Percentiles rank a stretch among this genome's conserved stretches.
phyloP scores from a whole-genome alignment of 2,888 invertebrate species.

The Mimumesa dahlbomi region DNA sequence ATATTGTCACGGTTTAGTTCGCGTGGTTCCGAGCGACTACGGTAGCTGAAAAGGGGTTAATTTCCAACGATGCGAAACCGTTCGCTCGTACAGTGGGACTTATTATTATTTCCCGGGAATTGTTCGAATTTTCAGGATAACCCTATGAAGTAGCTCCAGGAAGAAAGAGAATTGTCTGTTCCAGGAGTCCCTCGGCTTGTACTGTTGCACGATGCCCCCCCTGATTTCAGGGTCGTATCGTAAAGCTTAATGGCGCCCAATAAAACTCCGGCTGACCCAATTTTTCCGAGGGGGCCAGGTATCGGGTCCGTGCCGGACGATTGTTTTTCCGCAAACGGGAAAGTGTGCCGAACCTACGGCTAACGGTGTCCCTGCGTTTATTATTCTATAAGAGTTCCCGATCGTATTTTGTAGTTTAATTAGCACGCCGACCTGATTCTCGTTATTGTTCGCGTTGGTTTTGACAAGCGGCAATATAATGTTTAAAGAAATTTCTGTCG shows the following conservation, averaged over 20 bases:
- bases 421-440: too few species aligned
- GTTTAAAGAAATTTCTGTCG: too few species aligned
- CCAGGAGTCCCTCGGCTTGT: background rate
- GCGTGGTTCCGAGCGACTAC: background rate
- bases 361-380: constrained; percentile 18
- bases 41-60: constrained; percentile 24
- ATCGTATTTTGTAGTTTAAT: background rate
- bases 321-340: constrained; percentile 45
- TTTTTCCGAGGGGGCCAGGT: constrained; percentile 64
- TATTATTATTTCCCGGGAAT: constrained; percentile 20
- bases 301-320: constrained; percentile 27
- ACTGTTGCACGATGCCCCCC: background rate
- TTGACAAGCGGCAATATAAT: too few species aligned
- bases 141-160: constrained; percentile 8
- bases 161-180: constrained; percentile 7
- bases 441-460: too few species aligned
- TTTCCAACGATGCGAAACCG: constrained; percentile 1
- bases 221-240: constrained; percentile 42
- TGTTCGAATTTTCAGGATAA: constrained; percentile 9
- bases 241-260: constrained; percentile 64
- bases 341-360: constrained; percentile 40
- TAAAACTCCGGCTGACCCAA: constrained; percentile 69
- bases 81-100: constrained; percentile 2
- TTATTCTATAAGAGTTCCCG: background rate
- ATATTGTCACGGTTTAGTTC: too few species aligned